phyloP scores from a whole-genome alignment of 2,113 vertebrate genomes.

The Ploceus nigricollis region DNA sequence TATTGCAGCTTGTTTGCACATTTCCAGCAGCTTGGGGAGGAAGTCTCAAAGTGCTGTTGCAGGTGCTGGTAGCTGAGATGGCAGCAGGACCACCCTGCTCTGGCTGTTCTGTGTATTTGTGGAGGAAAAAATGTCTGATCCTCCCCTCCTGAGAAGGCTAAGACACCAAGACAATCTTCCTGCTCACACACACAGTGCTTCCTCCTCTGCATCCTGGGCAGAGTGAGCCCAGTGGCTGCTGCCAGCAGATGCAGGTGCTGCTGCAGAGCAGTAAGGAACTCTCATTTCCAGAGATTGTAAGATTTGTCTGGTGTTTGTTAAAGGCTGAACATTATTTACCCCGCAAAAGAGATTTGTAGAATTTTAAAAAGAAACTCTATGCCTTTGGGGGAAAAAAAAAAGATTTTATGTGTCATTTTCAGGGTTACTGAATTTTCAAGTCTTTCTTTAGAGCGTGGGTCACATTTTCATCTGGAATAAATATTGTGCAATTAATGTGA shows the following conservation, averaged over 20 bases:
- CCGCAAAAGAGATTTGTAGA: not conserved
- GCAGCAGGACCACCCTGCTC: not conserved
- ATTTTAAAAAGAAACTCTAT: not conserved
- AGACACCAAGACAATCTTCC: not conserved
- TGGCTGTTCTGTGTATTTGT: not conserved
- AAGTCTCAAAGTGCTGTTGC: not conserved
- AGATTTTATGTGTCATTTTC: not conserved
- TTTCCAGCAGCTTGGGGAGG: not conserved
- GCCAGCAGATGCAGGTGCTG: not conserved
- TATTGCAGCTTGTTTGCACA: not conserved
- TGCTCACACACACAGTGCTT: fast-evolving
- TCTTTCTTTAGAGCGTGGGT: not conserved
- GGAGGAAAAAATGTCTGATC: not conserved
- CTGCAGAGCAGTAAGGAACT: not conserved
- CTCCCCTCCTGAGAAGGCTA: not conserved
- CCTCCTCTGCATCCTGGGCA: not conserved
- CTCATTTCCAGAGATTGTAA: not conserved
- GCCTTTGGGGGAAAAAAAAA: not conserved
- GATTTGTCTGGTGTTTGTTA: not conserved
- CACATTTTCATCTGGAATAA: not conserved
- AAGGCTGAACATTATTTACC: not conserved
- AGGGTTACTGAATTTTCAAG: not conserved
- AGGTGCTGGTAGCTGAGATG: not conserved
- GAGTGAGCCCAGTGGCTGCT: not conserved
- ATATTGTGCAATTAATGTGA: not conserved